Conservation (phyloP, 2,888 invertebrate genomes). For the Netelia inedita region DNA sequence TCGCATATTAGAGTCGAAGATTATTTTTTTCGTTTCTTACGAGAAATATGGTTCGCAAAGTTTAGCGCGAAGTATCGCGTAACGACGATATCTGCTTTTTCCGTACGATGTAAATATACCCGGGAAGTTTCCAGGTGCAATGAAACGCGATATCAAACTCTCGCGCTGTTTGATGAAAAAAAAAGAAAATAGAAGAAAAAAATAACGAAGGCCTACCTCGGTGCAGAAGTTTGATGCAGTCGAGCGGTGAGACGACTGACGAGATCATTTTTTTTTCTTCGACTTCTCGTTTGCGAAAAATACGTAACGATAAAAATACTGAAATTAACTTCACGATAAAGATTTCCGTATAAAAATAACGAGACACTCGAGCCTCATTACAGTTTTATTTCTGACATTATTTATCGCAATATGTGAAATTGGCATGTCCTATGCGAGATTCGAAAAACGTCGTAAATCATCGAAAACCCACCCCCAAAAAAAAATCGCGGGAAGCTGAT, state of each 20-base stretch:
- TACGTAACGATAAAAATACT: not conserved
- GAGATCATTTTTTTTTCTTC: slow-evolving; percentile 22
- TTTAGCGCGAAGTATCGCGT: not conserved
- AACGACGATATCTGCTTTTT: slow-evolving; percentile 18
- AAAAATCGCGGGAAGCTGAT: not conserved
- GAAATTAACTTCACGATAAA: not conserved
- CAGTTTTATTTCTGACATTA: not conserved
- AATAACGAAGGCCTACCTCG: not conserved
- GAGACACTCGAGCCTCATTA: slow-evolving; percentile 4
- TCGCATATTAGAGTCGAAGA: slow-evolving; percentile 6
- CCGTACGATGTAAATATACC: slow-evolving; percentile 3
- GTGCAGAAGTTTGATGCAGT: slow-evolving; percentile 38
- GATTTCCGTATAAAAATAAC: not conserved
- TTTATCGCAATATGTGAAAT: not conserved
- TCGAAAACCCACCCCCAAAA: not conserved
- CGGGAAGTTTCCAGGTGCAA: slow-evolving; percentile 2
- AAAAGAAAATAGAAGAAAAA: not conserved
- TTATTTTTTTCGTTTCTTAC: not conserved
- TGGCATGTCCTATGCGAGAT: not conserved
- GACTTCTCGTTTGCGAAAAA: not conserved
- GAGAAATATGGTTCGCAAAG: not conserved
- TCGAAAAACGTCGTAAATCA: not conserved
- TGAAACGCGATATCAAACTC: slow-evolving; percentile 34
- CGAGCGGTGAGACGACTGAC: not conserved
- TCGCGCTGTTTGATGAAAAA: not conserved